Evolutionary conservation across 2,797 vertebrate genomes (phyloP).

Genomic region (Capromys pilorides): DNA sequence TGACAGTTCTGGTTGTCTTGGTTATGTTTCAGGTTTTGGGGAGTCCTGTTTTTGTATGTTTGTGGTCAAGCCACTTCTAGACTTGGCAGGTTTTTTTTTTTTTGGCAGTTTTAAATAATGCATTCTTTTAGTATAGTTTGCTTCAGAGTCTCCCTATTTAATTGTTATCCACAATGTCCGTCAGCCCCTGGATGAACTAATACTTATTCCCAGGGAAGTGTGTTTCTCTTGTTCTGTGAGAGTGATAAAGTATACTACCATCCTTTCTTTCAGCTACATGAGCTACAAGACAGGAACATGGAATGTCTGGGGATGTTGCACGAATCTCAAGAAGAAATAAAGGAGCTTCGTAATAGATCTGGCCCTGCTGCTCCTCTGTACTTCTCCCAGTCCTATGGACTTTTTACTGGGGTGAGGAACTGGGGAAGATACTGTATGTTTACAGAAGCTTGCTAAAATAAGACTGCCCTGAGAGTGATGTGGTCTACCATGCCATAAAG

Average conservation of each 20-base stretch:
- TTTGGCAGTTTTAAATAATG: not conserved
- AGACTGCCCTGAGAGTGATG: not conserved
- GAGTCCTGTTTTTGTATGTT: not conserved
- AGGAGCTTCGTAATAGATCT: slow-evolving; percentile 91
- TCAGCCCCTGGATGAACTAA: slow-evolving; percentile 12
- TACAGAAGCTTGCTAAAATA: slow-evolving; percentile 27
- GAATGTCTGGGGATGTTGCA: slow-evolving; percentile 98
- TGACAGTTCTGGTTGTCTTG: not conserved
- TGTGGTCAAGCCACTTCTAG: not conserved
- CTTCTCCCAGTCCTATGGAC: slow-evolving; percentile 86
- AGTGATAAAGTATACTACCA: not conserved
- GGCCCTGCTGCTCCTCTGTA: slow-evolving; percentile 88
- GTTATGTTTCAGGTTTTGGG: slow-evolving; percentile 27
- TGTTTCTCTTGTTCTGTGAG: not conserved
- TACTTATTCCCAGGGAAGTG: not conserved
- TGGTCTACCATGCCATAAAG: not conserved
- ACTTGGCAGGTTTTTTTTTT: not conserved
- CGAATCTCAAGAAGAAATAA: slow-evolving; percentile 96
- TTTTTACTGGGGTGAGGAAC: slow-evolving; percentile 92
- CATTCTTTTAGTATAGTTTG: slow-evolving; percentile 5
- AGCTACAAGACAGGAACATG: slow-evolving; percentile 92
- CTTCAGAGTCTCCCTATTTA: slow-evolving; percentile 39
- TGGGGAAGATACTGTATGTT: not conserved
- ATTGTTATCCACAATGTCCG: slow-evolving; percentile 2
- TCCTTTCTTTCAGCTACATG: slow-evolving; percentile 90